Conservation (phyloP, 53 echinoderm and acorn worm species). For the Paracentrotus lividus region DNA sequence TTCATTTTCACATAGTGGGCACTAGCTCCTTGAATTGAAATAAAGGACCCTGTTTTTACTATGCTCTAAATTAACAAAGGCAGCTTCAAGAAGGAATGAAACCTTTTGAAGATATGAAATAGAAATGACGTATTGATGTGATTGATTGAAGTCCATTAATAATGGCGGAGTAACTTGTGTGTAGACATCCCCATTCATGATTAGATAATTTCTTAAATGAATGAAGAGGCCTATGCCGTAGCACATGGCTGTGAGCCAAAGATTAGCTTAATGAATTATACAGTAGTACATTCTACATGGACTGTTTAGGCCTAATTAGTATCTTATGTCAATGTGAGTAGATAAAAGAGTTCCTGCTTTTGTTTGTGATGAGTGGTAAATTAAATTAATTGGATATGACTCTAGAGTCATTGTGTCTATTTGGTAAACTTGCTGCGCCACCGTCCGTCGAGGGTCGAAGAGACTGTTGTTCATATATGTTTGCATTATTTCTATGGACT, state of each 20-base stretch:
- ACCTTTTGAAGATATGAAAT: background rate
- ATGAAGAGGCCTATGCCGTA: background rate
- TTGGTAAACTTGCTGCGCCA: background rate
- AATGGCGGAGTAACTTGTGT: background rate
- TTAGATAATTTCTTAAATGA: background rate
- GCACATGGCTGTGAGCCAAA: constrained; percentile 8
- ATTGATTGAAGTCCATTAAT: background rate
- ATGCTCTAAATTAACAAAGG: background rate
- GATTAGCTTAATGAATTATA: background rate
- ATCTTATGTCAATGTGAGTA: constrained; percentile 19
- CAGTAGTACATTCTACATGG: constrained; percentile 1
- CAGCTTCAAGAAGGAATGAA: background rate
- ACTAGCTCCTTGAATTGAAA: background rate
- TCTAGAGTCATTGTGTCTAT: background rate
- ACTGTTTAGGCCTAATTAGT: background rate
- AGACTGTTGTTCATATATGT: too few relatives aligned
- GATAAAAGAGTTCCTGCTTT: constrained; percentile 27
- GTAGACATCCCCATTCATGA: constrained; percentile 7
- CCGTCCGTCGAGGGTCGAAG: too few relatives aligned
- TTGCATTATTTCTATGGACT: too few relatives aligned
- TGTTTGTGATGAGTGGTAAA: constrained; percentile 19
- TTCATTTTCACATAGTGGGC: background rate
- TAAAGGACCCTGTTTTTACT: background rate
- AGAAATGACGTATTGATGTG: background rate
- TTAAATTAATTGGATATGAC: constrained; percentile 13